Percentiles rank a stretch among this genome's conserved stretches.
Conservation (phyloP, 2,797 vertebrate species). For the Cossypha caffra region DNA sequence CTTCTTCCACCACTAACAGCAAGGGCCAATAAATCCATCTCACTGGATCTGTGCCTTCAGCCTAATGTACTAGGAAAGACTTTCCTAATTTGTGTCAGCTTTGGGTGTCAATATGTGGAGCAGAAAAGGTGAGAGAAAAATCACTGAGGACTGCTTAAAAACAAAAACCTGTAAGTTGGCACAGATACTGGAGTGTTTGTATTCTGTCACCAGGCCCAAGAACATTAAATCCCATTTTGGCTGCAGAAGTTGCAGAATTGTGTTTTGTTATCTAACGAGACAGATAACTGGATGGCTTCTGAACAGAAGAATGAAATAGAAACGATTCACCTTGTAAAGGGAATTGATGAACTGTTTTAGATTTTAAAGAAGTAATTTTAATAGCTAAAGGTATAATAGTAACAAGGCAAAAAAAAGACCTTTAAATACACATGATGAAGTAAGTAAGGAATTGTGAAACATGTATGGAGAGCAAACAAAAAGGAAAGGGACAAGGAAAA, state of each 20-base stretch:
- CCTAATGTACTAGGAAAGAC: not conserved
- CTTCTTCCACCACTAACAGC: not conserved
- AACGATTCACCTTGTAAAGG: not conserved
- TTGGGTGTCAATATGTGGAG: not conserved
- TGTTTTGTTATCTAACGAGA: constrained; percentile 43
- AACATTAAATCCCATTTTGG: constrained; percentile 45
- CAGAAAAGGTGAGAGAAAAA: not conserved
- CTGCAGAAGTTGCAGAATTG: constrained; percentile 20
- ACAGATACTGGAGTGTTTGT: not conserved
- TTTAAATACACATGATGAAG: not conserved
- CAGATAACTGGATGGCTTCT: constrained; percentile 17
- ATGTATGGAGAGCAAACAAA: not conserved
- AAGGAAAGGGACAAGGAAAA: not conserved
- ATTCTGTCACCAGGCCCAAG: constrained; percentile 5
- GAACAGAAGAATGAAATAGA: not conserved
- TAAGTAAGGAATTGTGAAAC: not conserved
- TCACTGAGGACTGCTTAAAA: not conserved
- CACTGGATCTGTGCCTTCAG: not conserved
- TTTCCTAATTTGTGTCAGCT: not conserved
- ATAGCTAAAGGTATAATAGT: not conserved
- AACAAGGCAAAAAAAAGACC: not conserved
- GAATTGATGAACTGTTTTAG: not conserved
- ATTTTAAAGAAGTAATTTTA: not conserved
- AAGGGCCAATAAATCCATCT: not conserved
- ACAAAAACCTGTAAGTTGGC: not conserved